phyloP scores from a whole-genome alignment of 2,113 vertebrate genomes.

The Periophthalmus modestus region DNA sequence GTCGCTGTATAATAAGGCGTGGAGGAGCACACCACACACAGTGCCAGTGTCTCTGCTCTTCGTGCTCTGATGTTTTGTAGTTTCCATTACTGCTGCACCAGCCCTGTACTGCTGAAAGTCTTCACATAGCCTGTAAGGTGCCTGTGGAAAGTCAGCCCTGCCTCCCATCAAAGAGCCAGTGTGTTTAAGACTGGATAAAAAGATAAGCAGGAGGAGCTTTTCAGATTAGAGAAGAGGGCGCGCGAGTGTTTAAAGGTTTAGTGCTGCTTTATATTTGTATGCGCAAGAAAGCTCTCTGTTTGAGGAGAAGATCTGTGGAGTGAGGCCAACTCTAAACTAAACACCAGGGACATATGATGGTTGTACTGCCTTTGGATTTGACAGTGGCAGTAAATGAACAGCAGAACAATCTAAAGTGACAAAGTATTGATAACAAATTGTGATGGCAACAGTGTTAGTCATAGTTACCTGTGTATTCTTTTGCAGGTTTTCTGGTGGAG shows the following conservation, averaged over 20 bases:
- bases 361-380: conserved; percentile 21
- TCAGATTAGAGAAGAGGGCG: conserved; percentile 16
- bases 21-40: background rate
- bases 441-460: no score
- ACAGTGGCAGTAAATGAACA: conserved; percentile 12
- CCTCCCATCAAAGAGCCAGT: conserved; percentile 38
- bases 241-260: conserved; percentile 47
- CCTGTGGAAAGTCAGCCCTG: conserved; percentile 20
- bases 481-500: no score
- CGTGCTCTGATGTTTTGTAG: background rate
- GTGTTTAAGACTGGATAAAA: conserved; percentile 47
- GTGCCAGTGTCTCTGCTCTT: background rate
- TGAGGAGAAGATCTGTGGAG: conserved; percentile 1
- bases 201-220: conserved; percentile 40
- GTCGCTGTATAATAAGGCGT: background rate
- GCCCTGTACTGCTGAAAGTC: conserved; percentile 10
- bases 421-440: no score
- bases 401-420: no score
- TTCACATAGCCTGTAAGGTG: conserved; percentile 27
- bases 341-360: conserved; percentile 4
- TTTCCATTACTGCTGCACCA: conserved; percentile 8
- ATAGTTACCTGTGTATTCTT: no score
- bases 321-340: background rate
- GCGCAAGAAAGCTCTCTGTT: conserved; percentile 8
- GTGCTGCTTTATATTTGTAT: conserved; percentile 29